A percentile compares a stretch with the other conserved stretches of the same genome.
These are phyloP conservation scores for Shinisaurus crocodilurus DNA, from an alignment of 2,113 vertebrate genomes.

Conservation along the genomic window DNA sequence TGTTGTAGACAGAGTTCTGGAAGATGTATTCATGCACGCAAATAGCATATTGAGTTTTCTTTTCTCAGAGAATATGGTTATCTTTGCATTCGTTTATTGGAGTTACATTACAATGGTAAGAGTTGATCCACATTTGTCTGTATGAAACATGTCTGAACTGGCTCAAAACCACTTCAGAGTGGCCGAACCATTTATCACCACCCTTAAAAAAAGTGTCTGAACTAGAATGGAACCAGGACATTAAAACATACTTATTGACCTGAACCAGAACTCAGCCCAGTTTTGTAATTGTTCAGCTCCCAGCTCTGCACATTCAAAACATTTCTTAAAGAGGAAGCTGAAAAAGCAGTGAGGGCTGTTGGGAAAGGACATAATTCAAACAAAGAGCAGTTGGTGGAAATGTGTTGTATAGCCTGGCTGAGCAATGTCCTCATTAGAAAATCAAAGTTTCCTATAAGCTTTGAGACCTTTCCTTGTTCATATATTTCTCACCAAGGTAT, in stretches of 20 bases:
- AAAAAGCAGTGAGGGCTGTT: neutral
- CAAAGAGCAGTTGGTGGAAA: neutral
- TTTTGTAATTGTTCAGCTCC: neutral
- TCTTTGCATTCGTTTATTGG: neutral
- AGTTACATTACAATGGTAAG: neutral
- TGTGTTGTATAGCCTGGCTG: neutral
- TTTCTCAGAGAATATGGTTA: neutral
- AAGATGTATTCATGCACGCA: no score
- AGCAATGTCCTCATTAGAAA: neutral
- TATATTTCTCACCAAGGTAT: neutral
- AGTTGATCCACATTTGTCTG: neutral
- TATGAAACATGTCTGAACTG: neutral
- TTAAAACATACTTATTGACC: neutral
- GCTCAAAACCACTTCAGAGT: neutral
- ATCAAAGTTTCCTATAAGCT: neutral
- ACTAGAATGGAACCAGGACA: neutral
- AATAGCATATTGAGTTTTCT: neutral
- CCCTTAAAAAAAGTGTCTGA: neutral
- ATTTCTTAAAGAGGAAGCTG: neutral
- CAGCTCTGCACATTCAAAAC: neutral
- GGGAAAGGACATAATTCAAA: neutral
- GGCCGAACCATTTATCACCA: neutral
- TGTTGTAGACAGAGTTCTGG: no score
- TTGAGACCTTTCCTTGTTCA: neutral
- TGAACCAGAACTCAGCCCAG: neutral